Evolutionary conservation across 1,140 invertebrate species (phyloP).

Genomic region (Ephestia elutella): DNA sequence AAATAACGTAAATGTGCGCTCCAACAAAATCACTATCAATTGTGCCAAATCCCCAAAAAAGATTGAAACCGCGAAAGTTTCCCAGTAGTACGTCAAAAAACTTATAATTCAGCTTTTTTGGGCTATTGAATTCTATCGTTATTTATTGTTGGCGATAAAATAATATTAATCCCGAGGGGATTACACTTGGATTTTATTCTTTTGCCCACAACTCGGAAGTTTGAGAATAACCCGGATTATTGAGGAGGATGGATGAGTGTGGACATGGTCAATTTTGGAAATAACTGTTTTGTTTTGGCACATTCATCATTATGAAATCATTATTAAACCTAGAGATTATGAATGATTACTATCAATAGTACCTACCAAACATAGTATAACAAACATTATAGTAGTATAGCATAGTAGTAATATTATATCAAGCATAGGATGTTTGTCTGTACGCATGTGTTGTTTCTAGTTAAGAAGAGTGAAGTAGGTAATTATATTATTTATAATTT

Average conservation of each 20-base stretch:
- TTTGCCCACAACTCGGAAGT: conserved; percentile 51
- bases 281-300: not conserved
- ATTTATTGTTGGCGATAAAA: conserved; percentile 73
- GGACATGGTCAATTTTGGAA: conserved; percentile 23
- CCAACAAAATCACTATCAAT: conserved; percentile 18
- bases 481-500: too few species aligned
- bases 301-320: too few species aligned
- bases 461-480: too few species aligned
- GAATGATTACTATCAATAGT: too few species aligned
- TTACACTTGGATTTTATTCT: conserved; percentile 64
- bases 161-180: conserved; percentile 72
- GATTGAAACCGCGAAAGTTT: conserved; percentile 67
- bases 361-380: too few species aligned
- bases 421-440: too few species aligned
- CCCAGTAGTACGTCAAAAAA: conserved; percentile 65
- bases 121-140: conserved; percentile 68
- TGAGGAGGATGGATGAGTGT: conserved; percentile 35
- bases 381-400: too few species aligned
- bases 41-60: conserved; percentile 52
- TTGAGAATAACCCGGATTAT: conserved; percentile 56
- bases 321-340: too few species aligned
- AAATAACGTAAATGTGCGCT: not conserved
- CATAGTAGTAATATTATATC: too few species aligned
- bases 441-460: too few species aligned
- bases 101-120: conserved; percentile 59